phyloP scores from a whole-genome alignment of 2,113 vertebrate genomes.

The Alethe diademata region DNA sequence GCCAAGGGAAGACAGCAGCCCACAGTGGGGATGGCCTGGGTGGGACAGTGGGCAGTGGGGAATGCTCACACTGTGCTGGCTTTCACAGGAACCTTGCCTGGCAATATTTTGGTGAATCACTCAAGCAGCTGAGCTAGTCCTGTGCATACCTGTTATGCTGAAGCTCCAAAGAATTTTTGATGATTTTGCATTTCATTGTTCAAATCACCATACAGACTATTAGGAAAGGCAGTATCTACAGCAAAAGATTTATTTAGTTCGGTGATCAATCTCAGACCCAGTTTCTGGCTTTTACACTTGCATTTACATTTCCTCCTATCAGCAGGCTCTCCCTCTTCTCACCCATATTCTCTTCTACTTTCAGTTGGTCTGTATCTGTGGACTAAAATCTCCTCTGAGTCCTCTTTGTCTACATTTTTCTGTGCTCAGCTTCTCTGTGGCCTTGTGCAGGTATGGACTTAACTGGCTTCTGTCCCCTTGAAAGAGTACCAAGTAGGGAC shows the following conservation, averaged over 20 bases:
- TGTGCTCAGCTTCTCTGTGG: neutral
- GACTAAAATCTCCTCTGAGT: neutral
- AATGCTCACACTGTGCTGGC: neutral
- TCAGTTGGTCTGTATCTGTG: neutral
- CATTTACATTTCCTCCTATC: neutral
- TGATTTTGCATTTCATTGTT: neutral
- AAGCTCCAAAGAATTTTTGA: neutral
- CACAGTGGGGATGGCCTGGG: neutral
- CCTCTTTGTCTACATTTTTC: neutral
- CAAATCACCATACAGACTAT: neutral
- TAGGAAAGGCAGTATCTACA: neutral
- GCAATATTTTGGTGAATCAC: neutral
- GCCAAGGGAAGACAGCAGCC: neutral
- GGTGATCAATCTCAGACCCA: neutral
- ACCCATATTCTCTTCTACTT: neutral
- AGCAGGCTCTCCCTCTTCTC: neutral
- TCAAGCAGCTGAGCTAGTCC: neutral
- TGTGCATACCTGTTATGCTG: neutral
- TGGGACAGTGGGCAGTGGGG: neutral
- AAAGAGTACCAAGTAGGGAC: neutral
- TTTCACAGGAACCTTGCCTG: neutral
- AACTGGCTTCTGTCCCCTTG: neutral
- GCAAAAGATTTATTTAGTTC: neutral
- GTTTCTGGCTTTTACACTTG: neutral
- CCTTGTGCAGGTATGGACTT: neutral